Evolutionary conservation across 2,113 vertebrate genomes (phyloP).

Genomic region (Amblyopsis rosae): DNA sequence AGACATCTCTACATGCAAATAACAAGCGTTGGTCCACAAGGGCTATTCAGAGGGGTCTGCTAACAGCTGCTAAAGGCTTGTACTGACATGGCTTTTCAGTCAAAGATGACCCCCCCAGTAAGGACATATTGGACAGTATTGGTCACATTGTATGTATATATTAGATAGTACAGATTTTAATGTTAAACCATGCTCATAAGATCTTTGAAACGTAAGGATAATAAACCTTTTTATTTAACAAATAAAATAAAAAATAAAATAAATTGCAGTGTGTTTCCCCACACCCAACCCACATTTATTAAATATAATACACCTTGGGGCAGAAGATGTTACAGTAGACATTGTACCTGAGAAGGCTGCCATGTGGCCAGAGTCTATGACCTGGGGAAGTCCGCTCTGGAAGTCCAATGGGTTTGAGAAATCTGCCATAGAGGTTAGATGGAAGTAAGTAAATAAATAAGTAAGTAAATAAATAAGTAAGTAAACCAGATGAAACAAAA

Average conservation of each 20-base stretch:
- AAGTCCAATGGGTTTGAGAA: slow-evolving; percentile 57
- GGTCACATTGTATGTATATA: too few species aligned
- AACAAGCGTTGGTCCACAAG: too few species aligned
- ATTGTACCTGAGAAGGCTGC: slow-evolving; percentile 53
- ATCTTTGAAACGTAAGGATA: not conserved
- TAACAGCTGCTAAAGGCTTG: too few species aligned
- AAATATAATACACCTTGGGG: not conserved
- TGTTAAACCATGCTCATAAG: not conserved
- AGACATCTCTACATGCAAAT: too few species aligned
- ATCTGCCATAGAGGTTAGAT: slow-evolving; percentile 58
- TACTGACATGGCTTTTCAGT: too few species aligned
- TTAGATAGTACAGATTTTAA: not conserved
- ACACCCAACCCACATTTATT: too few species aligned
- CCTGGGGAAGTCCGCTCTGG: slow-evolving; percentile 43
- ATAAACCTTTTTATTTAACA: not conserved
- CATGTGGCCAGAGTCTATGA: slow-evolving; percentile 54
- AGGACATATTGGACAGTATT: too few species aligned
- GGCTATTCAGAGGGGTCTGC: too few species aligned
- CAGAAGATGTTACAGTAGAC: not conserved
- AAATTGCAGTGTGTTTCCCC: not conserved
- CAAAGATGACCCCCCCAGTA: too few species aligned
- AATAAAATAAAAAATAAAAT: too few species aligned
- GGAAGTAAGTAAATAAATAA: not conserved
- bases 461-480: not conserved
- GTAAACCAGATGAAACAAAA: not conserved